A percentile compares a stretch with the other conserved stretches of the same genome.
phyloP scores from a whole-genome alignment of 2,797 vertebrate species.

The Manis javanica region DNA sequence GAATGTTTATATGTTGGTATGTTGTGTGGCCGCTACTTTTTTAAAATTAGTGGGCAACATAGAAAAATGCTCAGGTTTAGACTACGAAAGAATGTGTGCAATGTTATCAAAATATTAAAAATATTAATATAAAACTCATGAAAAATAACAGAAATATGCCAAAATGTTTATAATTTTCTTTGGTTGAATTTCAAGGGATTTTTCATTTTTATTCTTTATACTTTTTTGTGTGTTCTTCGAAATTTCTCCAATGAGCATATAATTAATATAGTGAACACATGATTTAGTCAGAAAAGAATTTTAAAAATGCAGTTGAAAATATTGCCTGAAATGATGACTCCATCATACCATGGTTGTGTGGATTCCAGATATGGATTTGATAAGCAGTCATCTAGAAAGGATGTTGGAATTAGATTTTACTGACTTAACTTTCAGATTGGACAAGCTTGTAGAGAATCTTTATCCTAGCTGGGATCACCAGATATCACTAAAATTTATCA shows the following conservation, averaged over 20 bases:
- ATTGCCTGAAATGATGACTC: not conserved
- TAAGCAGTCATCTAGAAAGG: not conserved
- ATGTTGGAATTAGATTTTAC: not conserved
- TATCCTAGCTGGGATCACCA: not conserved
- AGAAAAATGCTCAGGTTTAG: not conserved
- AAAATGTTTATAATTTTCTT: not conserved
- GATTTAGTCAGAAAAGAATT: slow-evolving; percentile 33
- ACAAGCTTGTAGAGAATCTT: not conserved
- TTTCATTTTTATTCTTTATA: not conserved
- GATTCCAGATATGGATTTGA: not conserved
- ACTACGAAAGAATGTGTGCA: not conserved
- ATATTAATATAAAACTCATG: not conserved
- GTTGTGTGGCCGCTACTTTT: not conserved
- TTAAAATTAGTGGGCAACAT: not conserved
- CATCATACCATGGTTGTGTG: too few species aligned
- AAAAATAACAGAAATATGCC: not conserved
- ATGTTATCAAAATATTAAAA: not conserved
- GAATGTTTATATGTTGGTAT: not conserved
- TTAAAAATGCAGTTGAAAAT: not conserved
- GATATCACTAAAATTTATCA: not conserved
- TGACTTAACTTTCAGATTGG: not conserved
- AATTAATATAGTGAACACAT: not conserved
- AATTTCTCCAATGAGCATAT: not conserved
- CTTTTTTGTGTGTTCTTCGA: not conserved
- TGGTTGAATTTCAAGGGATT: slow-evolving; percentile 14